These are phyloP conservation scores for Calliphora vomitoria DNA, from an alignment of 2,888 invertebrate species.

Conservation along the genomic window DNA sequence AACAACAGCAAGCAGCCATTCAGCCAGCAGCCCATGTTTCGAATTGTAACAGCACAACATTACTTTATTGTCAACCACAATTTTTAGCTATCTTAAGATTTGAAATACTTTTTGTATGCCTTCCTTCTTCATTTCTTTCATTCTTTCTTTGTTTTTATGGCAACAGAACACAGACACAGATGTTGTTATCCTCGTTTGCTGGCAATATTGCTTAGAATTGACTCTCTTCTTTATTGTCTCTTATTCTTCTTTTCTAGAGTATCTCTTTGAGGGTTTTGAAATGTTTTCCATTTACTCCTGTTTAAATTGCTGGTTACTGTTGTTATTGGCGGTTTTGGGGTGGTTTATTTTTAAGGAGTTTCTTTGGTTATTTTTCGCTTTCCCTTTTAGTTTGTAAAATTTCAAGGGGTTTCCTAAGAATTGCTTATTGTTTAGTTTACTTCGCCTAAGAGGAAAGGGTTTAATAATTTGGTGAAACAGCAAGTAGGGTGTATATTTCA, in stretches of 20 bases:
- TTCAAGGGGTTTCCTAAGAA: conserved; percentile 16
- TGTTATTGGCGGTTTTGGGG: conserved; percentile 26
- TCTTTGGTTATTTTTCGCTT: conserved; percentile 15
- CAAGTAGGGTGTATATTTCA: too few species aligned
- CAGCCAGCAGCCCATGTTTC: background rate
- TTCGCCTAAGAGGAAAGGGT: conserved; percentile 7
- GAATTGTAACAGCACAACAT: background rate
- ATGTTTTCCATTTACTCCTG: conserved; percentile 6
- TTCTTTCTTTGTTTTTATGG: background rate
- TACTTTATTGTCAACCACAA: conserved; percentile 16
- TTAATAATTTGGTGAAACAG: too few species aligned
- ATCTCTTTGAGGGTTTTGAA: conserved; percentile 23
- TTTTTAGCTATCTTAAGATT: conserved; percentile 2
- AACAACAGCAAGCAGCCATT: conserved; percentile 30
- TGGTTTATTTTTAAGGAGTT: conserved; percentile 40
- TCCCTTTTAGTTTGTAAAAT: conserved; percentile 17
- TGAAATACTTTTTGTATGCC: too few species aligned
- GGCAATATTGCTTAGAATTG: background rate
- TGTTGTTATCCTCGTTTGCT: background rate
- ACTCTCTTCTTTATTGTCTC: conserved; percentile 3
- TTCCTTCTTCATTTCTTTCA: background rate
- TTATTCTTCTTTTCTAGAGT: background rate
- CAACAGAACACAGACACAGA: background rate
- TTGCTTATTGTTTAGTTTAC: conserved; percentile 18
- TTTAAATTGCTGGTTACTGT: too few species aligned